A percentile compares a stretch with the other conserved stretches of the same genome.
Evolutionary conservation across 2,888 invertebrate genomes (phyloP).

Genomic region (Eupithecia pulchellata): DNA sequence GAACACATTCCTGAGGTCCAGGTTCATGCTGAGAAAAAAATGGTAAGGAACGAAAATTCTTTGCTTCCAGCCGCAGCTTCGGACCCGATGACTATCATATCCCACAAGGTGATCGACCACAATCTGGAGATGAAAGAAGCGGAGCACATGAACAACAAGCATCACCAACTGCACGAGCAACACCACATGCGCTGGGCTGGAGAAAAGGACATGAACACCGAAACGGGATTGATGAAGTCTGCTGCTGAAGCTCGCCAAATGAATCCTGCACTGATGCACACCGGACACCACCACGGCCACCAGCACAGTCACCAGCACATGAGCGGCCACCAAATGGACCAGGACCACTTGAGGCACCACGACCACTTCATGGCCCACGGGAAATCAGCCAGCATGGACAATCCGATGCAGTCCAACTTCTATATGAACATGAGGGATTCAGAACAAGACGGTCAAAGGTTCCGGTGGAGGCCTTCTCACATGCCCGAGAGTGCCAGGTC

Average conservation of each 20-base stretch:
- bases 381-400: constrained; percentile 58
- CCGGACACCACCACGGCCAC: constrained; percentile 39
- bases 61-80: constrained; percentile 16
- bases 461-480: constrained; percentile 58
- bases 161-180: constrained; percentile 30
- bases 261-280: constrained; percentile 27
- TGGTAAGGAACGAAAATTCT: constrained; percentile 22
- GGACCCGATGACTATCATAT: constrained; percentile 22
- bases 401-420: constrained; percentile 33
- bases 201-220: constrained; percentile 36
- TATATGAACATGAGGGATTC: constrained; percentile 60
- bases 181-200: constrained; percentile 40
- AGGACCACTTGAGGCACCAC: constrained; percentile 32
- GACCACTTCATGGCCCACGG: constrained; percentile 49
- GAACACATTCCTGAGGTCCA: background rate
- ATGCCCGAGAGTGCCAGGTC: constrained; percentile 55
- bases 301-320: constrained; percentile 40
- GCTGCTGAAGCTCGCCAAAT: constrained; percentile 20
- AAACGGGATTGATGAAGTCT: constrained; percentile 40
- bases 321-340: constrained; percentile 31
- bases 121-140: constrained; percentile 44
- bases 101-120: constrained; percentile 31
- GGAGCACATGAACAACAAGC: constrained; percentile 32
- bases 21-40: constrained; percentile 22
- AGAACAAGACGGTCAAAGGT: constrained; percentile 51